A percentile compares a stretch with the other conserved stretches of the same genome.
Evolutionary conservation across 2,888 invertebrate genomes (phyloP).

Genomic region (Epistrophella euchroma): DNA sequence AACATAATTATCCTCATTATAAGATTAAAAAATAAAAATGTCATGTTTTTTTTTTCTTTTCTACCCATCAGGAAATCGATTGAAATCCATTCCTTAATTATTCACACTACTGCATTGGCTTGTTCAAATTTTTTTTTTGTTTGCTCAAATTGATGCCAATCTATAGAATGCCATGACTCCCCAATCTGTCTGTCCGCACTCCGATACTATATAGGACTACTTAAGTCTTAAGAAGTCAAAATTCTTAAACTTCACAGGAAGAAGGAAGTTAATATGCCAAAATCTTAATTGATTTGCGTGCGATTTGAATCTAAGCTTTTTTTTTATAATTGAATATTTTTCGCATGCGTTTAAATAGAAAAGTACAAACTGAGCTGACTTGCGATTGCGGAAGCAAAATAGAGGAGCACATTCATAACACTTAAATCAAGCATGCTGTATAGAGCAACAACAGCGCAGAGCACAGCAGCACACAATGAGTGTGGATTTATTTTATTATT

Average conservation of each 20-base stretch:
- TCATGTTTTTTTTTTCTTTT: slow-evolving; percentile 1
- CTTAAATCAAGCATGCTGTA: slow-evolving; percentile 1
- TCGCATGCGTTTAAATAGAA: slow-evolving; percentile 27
- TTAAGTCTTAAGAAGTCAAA: neutral
- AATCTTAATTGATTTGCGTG: slow-evolving; percentile 43
- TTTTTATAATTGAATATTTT: slow-evolving; percentile 30
- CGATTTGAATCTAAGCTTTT: slow-evolving; percentile 37
- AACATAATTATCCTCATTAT: slow-evolving; percentile 34
- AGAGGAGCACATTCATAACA: slow-evolving; percentile 16
- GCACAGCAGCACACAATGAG: slow-evolving; percentile 30
- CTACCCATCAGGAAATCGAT: slow-evolving; percentile 45
- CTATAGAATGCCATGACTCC: neutral
- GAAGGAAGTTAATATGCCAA: slow-evolving; percentile 53
- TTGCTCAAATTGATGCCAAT: slow-evolving; percentile 3
- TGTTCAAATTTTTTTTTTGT: neutral
- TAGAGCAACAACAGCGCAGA: neutral
- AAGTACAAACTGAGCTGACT: slow-evolving; percentile 4
- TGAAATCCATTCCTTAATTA: slow-evolving; percentile 46
- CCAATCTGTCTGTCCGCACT: neutral
- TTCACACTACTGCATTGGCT: slow-evolving; percentile 54
- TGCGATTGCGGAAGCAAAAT: slow-evolving; percentile 47
- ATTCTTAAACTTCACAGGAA: slow-evolving; percentile 37
- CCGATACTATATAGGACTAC: neutral
- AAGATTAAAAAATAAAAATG: slow-evolving; percentile 5
- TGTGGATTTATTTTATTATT: slow-evolving; percentile 42